A percentile compares a stretch with the other conserved stretches of the same genome.
Evolutionary conservation across 2,113 vertebrate genomes (phyloP).

Genomic region (Felis chaus): DNA sequence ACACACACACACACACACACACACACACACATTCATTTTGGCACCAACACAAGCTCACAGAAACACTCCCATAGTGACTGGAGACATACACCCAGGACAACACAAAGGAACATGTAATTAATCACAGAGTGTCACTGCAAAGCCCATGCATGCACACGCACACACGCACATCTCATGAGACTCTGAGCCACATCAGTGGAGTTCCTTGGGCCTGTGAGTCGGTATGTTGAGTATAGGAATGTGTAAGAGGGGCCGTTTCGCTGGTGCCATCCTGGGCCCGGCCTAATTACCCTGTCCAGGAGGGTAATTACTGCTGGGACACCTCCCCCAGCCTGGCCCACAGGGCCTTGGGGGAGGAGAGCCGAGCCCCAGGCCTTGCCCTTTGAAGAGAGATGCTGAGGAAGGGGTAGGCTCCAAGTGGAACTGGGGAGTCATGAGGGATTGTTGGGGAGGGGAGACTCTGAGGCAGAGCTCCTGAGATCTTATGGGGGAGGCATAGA

Average conservation of each 20-base stretch:
- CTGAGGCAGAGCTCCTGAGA: neutral
- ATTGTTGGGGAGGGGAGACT: neutral
- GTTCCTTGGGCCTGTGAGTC: neutral
- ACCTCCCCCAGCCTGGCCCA: constrained; percentile 64
- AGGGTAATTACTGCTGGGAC: constrained; percentile 75
- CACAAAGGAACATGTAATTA: neutral
- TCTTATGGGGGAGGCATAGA: neutral
- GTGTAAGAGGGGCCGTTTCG: constrained; percentile 61
- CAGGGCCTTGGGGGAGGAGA: neutral
- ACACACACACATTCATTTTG: neutral
- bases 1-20: neutral
- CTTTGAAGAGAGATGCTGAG: neutral
- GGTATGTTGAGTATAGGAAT: neutral
- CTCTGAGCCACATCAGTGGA: neutral
- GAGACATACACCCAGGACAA: neutral
- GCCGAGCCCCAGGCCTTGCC: neutral
- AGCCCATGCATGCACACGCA: neutral
- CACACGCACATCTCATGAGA: neutral
- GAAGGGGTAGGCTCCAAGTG: neutral
- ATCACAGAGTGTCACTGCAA: neutral
- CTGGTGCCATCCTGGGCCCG: constrained; percentile 65
- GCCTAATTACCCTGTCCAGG: constrained; percentile 76
- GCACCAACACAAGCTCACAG: constrained; percentile 22
- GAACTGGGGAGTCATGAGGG: neutral
- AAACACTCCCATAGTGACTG: neutral